Evolutionary conservation across 1,140 invertebrate species (phyloP).

Genomic region (Lamellibrachia luymesi): DNA sequence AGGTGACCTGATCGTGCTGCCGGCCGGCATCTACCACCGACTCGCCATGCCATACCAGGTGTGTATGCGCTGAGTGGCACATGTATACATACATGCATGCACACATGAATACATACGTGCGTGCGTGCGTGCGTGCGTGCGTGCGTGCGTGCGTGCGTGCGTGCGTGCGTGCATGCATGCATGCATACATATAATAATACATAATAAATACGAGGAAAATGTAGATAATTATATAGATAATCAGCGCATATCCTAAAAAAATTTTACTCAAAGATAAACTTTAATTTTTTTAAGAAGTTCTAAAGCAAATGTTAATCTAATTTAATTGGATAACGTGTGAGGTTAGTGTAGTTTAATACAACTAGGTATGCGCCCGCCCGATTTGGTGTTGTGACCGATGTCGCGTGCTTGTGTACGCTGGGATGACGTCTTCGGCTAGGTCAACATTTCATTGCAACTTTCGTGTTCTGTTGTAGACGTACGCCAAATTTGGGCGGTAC

Average conservation of each 20-base stretch:
- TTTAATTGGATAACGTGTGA: too few relatives aligned
- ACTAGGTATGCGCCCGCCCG: too few relatives aligned
- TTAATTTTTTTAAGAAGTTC: too few relatives aligned
- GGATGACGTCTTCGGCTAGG: too few relatives aligned
- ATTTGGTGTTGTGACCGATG: too few relatives aligned
- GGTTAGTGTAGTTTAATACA: too few relatives aligned
- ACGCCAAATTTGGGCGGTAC: not conserved
- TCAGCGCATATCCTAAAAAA: not conserved
- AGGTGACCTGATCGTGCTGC: conserved; percentile 90
- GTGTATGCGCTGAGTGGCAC: too few relatives aligned
- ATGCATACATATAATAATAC: not conserved
- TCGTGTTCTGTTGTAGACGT: not conserved
- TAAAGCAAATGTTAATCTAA: too few relatives aligned
- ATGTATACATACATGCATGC: not conserved
- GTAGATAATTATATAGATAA: not conserved
- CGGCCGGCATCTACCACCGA: conserved; percentile 95
- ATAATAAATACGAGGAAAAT: not conserved
- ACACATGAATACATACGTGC: conserved; percentile 7
- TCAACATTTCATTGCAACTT: too few relatives aligned
- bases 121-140: conserved; percentile 25
- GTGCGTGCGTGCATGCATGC: conserved; percentile 23
- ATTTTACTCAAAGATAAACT: too few relatives aligned
- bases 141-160: conserved; percentile 17
- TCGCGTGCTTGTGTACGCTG: too few relatives aligned
- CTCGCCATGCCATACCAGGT: conserved; percentile 71